A percentile compares a stretch with the other conserved stretches of the same genome.
Conservation (phyloP, 2,113 vertebrate species). For the Emydura subglobosa region DNA sequence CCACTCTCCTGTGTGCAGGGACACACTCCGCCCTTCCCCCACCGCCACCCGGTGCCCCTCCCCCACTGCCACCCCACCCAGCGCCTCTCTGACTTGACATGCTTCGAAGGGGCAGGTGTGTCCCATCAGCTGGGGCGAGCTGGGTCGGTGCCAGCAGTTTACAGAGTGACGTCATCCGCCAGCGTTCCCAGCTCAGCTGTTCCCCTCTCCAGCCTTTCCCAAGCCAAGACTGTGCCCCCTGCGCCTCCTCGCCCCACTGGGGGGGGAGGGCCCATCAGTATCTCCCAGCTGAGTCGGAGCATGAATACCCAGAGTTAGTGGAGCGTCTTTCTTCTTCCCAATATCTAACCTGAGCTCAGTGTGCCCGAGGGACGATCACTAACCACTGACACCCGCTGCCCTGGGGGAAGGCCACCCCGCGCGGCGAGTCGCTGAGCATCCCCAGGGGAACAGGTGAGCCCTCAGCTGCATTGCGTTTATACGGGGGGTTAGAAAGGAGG, state of each 20-base stretch:
- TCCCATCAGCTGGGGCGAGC: accelerated
- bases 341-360: not conserved
- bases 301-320: not conserved
- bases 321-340: not conserved
- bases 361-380: not conserved
- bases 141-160: accelerated
- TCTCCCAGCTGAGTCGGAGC: not conserved
- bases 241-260: not conserved
- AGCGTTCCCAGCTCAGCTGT: accelerated
- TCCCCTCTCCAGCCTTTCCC: not conserved
- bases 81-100: not conserved
- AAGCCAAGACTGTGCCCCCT: not conserved
- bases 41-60: too few species aligned
- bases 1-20: not conserved
- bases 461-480: not conserved
- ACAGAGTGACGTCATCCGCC: not conserved
- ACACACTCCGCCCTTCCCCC: too few species aligned
- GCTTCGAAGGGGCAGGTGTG: not conserved
- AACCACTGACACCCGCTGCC: accelerated
- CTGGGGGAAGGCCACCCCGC: accelerated
- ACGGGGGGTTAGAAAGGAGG: not conserved
- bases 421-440: not conserved
- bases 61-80: not conserved
- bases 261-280: not conserved
- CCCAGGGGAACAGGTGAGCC: not conserved